Conservation (phyloP, 2,113 vertebrate species). For the Bubo blakistoni region DNA sequence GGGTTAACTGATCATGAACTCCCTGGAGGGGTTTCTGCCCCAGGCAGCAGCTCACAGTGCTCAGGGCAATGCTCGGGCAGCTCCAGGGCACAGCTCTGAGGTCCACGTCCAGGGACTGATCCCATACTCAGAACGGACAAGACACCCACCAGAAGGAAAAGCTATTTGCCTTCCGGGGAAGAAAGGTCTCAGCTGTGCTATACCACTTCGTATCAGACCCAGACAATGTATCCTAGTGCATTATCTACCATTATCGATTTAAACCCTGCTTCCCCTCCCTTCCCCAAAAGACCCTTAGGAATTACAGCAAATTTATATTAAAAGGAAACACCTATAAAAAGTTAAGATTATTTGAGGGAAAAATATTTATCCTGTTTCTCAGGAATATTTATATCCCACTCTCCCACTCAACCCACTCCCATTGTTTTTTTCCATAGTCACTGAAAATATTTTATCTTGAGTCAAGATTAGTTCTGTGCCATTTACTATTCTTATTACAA, state of each 20-base stretch:
- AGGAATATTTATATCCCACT: background rate
- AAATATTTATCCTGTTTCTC: background rate
- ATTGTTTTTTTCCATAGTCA: background rate
- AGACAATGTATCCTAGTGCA: rapidly evolving
- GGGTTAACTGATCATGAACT: too few species aligned
- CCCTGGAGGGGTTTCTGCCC: background rate
- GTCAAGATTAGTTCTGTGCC: background rate
- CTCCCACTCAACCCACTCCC: background rate
- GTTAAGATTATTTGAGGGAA: background rate
- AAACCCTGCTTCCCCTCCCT: background rate
- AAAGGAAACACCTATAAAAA: background rate
- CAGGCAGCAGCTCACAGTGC: background rate
- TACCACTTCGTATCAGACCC: background rate
- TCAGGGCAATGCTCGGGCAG: background rate
- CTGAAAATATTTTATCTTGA: background rate
- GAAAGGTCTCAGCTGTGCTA: background rate
- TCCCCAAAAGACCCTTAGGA: background rate
- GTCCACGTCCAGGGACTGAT: rapidly evolving
- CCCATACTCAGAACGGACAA: background rate
- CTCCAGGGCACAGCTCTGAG: background rate
- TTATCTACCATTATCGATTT: rapidly evolving
- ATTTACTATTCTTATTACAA: constrained; percentile 15
- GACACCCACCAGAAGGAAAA: background rate
- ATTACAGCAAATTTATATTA: background rate
- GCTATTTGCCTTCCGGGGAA: background rate